phyloP scores from a whole-genome alignment of 2,113 vertebrate species.

The Noturus placidus region DNA sequence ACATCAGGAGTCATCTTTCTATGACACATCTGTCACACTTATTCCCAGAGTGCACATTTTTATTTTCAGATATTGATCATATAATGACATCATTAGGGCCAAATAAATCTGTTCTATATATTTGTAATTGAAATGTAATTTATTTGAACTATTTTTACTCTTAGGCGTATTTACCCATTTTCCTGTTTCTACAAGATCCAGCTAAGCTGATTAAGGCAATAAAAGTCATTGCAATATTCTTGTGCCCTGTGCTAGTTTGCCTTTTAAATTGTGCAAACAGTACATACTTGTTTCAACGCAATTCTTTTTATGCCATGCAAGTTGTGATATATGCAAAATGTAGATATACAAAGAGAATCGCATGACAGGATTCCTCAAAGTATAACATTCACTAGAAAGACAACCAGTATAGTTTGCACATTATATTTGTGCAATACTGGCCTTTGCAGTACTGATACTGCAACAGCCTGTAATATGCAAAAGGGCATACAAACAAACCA shows the following conservation, averaged over 20 bases:
- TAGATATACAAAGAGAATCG: too few relatives aligned
- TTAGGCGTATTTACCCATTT: neutral
- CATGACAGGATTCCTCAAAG: neutral
- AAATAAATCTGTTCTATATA: neutral
- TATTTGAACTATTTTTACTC: neutral
- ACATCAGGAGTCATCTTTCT: neutral
- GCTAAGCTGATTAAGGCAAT: neutral
- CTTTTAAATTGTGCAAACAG: neutral
- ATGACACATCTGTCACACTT: neutral
- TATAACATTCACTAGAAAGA: neutral
- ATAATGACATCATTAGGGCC: neutral
- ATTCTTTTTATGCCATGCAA: neutral
- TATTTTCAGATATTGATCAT: neutral
- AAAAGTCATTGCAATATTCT: neutral
- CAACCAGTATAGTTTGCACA: neutral
- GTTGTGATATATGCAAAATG: neutral
- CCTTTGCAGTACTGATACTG: neutral
- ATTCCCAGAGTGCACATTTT: neutral
- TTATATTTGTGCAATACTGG: neutral
- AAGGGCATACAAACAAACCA: slow-evolving; percentile 7
- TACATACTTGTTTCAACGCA: neutral
- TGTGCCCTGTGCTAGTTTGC: neutral
- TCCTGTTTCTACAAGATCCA: neutral
- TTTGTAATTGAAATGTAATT: neutral
- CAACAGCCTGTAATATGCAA: slow-evolving; percentile 5